Conservation (phyloP, 1,140 invertebrate species). For the Brachionus calyciflorus region DNA sequence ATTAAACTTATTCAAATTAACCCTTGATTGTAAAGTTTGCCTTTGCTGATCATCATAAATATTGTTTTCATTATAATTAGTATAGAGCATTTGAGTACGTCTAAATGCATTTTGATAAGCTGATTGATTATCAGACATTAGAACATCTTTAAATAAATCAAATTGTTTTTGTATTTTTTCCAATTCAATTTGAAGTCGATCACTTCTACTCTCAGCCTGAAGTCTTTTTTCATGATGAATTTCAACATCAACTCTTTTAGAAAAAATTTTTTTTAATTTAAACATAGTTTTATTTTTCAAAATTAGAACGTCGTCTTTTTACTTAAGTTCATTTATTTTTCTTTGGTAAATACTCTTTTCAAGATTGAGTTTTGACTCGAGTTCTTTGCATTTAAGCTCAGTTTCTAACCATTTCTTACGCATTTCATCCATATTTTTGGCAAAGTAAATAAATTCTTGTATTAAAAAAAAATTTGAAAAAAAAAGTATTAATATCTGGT, state of each 20-base stretch:
- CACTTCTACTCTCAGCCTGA: constrained; percentile 18
- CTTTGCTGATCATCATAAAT: constrained; percentile 8
- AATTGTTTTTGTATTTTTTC: constrained; percentile 38
- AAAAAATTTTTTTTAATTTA: too few species aligned
- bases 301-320: too few species aligned
- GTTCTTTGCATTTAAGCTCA: constrained; percentile 29
- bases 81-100: not conserved
- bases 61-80: not conserved
- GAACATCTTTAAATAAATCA: constrained; percentile 35
- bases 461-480: not conserved
- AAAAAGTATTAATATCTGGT: not conserved
- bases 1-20: not conserved
- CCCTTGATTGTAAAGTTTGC: not conserved
- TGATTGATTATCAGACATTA: not conserved
- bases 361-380: not conserved
- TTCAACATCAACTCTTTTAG: constrained; percentile 22
- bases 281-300: too few species aligned
- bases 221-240: constrained; percentile 42
- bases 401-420: constrained; percentile 35
- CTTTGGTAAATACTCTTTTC: constrained; percentile 40
- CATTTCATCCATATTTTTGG: constrained; percentile 47
- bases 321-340: constrained; percentile 41
- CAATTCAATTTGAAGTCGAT: constrained; percentile 35
- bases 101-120: not conserved
- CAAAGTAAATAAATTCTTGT: constrained; percentile 41